A percentile compares a stretch with the other conserved stretches of the same genome.
Conservation (phyloP, 2,113 vertebrate species). For the Labeo rohita region DNA sequence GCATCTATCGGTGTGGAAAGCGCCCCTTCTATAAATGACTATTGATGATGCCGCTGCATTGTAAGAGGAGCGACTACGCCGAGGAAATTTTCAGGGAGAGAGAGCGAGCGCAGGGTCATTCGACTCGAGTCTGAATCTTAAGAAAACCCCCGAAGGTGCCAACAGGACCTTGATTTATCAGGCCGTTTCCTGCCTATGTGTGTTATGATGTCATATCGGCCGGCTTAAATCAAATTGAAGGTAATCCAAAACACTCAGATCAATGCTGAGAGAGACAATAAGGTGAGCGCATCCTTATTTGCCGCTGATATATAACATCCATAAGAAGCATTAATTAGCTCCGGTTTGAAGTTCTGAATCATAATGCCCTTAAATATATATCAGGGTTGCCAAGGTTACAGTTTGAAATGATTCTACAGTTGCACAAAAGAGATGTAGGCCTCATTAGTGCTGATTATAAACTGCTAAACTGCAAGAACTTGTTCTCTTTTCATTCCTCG, state of each 20-base stretch:
- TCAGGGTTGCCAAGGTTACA: conserved; percentile 34
- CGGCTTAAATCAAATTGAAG: background rate
- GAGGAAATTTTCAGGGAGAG: conserved; percentile 63
- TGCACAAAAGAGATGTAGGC: conserved; percentile 4
- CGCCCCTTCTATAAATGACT: conserved; percentile 74
- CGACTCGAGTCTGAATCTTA: conserved; percentile 51
- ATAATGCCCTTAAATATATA: conserved; percentile 27
- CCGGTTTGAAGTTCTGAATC: conserved; percentile 33
- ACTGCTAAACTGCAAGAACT: conserved; percentile 29
- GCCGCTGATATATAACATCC: conserved; percentile 6
- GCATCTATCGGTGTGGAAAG: conserved; percentile 73
- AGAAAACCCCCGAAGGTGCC: conserved; percentile 41
- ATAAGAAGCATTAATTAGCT: conserved; percentile 28
- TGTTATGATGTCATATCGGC: background rate
- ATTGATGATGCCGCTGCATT: conserved; percentile 75
- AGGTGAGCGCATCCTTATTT: conserved; percentile 43
- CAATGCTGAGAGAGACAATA: conserved; percentile 6
- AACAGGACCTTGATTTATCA: conserved; percentile 51
- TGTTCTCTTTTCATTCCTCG: conserved; percentile 39
- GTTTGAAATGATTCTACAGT: background rate
- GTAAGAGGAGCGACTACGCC: conserved; percentile 70
- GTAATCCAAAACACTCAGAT: conserved; percentile 6
- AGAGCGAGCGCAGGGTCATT: conserved; percentile 36
- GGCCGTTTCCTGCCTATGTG: background rate
- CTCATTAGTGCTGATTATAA: conserved; percentile 41